A percentile compares a stretch with the other conserved stretches of the same genome.
These are phyloP conservation scores for Zaprionus africanus DNA, from an alignment of 1,140 invertebrate species.

Conservation along the genomic window DNA sequence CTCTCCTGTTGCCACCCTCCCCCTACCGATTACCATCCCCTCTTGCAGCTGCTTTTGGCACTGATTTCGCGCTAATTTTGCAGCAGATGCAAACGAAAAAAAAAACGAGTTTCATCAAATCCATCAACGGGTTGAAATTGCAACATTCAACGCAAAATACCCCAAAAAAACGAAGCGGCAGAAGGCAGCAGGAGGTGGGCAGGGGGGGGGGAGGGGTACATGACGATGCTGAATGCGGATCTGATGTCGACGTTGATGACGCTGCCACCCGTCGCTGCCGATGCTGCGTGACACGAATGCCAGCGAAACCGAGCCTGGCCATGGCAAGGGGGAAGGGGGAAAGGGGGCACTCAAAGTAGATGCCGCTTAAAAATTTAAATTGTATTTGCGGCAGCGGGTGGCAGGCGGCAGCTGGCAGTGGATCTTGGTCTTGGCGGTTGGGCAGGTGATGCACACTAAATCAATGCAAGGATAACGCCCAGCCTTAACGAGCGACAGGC, in stretches of 20 bases:
- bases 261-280: constrained; percentile 60
- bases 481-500: constrained; percentile 75
- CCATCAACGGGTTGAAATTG: constrained; percentile 81
- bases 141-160: constrained; percentile 64
- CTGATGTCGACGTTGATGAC: constrained; percentile 69
- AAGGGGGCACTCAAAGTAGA: constrained; percentile 62
- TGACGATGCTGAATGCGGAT: constrained; percentile 56
- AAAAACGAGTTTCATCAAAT: constrained; percentile 63
- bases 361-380: constrained; percentile 83
- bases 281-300: constrained; percentile 76
- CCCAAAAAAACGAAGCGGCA: constrained; percentile 32
- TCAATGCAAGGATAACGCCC: constrained; percentile 60
- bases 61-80: constrained; percentile 66
- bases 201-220: constrained; percentile 26
- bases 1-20: background rate
- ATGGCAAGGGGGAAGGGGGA: background rate
- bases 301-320: constrained; percentile 8
- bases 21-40: background rate
- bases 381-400: constrained; percentile 70
- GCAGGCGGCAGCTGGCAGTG: constrained; percentile 10
- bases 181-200: no score
- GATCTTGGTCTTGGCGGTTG: constrained; percentile 29
- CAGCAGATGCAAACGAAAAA: constrained; percentile 29
- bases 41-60: constrained; percentile 39
- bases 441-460: constrained; percentile 74